Evolutionary conservation across 53 echinoderm and acorn worm genomes (phyloP).

Genomic region (Paelopatides confundens): DNA sequence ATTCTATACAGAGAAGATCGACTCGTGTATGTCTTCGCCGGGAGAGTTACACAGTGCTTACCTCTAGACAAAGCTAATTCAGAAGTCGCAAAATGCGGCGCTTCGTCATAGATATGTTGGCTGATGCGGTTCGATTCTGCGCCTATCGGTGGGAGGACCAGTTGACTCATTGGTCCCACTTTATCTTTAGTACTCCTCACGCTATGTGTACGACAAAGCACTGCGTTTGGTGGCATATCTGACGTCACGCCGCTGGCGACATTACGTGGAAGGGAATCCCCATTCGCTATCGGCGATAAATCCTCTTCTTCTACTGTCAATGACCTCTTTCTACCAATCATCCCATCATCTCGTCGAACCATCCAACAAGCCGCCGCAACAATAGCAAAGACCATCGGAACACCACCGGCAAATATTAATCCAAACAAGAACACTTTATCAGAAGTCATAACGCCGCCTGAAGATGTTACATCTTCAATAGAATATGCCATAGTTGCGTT

Average conservation of each 20-base stretch:
- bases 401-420: conserved; percentile 19
- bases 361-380: conserved; percentile 24
- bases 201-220: not conserved
- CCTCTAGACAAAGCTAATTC: conserved; percentile 39
- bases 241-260: conserved; percentile 24
- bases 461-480: not conserved
- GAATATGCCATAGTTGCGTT: not conserved
- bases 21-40: conserved; percentile 26
- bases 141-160: conserved; percentile 19
- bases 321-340: not conserved
- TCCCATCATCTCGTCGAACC: not conserved
- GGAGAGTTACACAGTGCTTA: conserved; percentile 10
- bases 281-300: not conserved
- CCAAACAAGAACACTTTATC: conserved; percentile 40
- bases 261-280: not conserved
- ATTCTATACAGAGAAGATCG: conserved; percentile 18
- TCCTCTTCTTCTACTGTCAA: conserved; percentile 36
- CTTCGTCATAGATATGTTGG: conserved; percentile 47
- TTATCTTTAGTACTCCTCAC: conserved; percentile 36
- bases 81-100: conserved; percentile 47
- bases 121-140: conserved; percentile 3
- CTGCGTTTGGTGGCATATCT: conserved; percentile 31
- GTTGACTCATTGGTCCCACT: conserved; percentile 40
- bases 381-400: conserved; percentile 25
- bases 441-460: not conserved